Evolutionary conservation across 2,888 invertebrate species (phyloP).

Genomic region (Chrysolina haemoptera): DNA sequence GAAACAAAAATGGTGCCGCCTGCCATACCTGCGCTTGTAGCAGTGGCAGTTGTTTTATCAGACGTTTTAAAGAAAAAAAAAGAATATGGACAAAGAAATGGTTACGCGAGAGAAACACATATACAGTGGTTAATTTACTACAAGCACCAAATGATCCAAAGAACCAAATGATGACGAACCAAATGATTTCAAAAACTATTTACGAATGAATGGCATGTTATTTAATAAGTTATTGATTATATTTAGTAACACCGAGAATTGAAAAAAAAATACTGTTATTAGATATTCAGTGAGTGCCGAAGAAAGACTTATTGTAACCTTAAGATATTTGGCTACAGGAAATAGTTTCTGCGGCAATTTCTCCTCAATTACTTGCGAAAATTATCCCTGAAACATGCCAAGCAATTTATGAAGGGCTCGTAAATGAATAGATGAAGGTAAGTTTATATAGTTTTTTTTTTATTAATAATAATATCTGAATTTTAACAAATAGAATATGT

Average conservation of each 20-base stretch:
- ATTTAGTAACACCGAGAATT: conserved; percentile 14
- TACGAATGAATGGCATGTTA: conserved; percentile 14
- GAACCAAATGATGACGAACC: conserved; percentile 11
- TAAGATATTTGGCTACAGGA: conserved; percentile 8
- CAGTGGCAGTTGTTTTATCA: conserved; percentile 1
- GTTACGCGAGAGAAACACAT: conserved; percentile 21
- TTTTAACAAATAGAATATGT: conserved; percentile 1
- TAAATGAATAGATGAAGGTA: background rate
- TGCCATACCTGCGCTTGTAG: background rate
- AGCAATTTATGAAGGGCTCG: background rate
- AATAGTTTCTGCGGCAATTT: background rate
- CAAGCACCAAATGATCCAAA: background rate
- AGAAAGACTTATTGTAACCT: conserved; percentile 9
- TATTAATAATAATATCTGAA: background rate
- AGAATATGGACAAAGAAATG: conserved; percentile 21
- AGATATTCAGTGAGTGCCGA: conserved; percentile 7
- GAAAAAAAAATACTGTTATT: conserved; percentile 7
- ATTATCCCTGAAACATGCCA: background rate
- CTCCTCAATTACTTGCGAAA: background rate
- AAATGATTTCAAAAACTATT: conserved; percentile 13
- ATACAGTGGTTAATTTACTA: conserved; percentile 17
- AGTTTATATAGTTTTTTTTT: background rate
- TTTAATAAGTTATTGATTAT: conserved; percentile 13
- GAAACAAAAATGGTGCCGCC: conserved; percentile 7
- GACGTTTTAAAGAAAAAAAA: conserved; percentile 11